phyloP scores from a whole-genome alignment of 2,797 vertebrate genomes.

The Merluccius polli region DNA sequence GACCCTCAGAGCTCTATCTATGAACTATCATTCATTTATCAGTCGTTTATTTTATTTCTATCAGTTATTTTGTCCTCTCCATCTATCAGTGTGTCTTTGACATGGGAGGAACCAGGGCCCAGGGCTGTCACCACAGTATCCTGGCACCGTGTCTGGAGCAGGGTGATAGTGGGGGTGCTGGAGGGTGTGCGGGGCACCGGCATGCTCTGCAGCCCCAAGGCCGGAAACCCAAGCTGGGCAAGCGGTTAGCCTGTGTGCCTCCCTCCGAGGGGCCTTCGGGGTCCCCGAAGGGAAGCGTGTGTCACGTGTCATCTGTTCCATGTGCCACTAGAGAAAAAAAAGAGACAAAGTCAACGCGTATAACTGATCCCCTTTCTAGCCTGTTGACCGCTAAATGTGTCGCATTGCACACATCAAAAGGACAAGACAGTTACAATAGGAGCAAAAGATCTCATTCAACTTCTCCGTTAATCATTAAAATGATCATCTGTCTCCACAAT shows the following conservation, averaged over 20 bases:
- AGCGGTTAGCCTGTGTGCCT: constrained; percentile 71
- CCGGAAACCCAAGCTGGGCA: constrained; percentile 69
- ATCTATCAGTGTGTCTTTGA: constrained; percentile 67
- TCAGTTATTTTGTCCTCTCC: constrained; percentile 34
- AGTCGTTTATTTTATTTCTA: constrained; percentile 6
- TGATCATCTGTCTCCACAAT: background rate
- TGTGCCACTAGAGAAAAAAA: background rate
- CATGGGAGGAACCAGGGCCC: constrained; percentile 66
- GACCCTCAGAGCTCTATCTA: background rate
- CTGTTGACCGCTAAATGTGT: background rate
- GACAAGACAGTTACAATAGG: background rate
- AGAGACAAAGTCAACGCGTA: background rate
- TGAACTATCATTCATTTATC: constrained; percentile 21
- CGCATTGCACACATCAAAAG: background rate
- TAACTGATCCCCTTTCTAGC: background rate
- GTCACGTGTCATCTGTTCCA: constrained; percentile 37
- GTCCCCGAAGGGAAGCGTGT: constrained; percentile 42
- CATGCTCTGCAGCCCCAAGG: constrained; percentile 57
- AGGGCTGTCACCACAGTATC: constrained; percentile 87
- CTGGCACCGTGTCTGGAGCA: constrained; percentile 86
- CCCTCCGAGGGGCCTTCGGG: constrained; percentile 43
- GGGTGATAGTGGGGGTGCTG: constrained; percentile 65
- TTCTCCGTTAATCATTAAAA: too few species aligned
- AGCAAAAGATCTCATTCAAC: too few species aligned
- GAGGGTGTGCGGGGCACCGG: constrained; percentile 50